phyloP scores from a whole-genome alignment of 1,140 invertebrate genomes.

The Spodoptera litura region DNA sequence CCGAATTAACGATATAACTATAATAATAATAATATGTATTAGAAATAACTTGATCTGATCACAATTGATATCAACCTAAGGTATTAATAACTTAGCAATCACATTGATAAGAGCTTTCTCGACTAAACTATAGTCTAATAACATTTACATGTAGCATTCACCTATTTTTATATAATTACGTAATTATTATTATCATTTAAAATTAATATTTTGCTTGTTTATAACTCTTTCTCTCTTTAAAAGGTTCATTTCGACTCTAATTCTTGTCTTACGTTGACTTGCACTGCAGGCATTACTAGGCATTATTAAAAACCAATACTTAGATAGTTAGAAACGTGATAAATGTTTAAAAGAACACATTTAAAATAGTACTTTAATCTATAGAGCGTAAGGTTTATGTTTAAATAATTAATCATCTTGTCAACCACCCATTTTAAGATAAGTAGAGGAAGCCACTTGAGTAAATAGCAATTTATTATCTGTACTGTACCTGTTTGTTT shows the following conservation, averaged over 20 bases:
- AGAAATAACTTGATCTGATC: constrained; percentile 24
- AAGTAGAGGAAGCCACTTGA: too few species aligned
- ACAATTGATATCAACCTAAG: constrained; percentile 18
- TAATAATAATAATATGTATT: neutral
- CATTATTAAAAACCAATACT: too few species aligned
- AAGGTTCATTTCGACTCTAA: neutral
- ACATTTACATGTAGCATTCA: neutral
- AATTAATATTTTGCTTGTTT: neutral
- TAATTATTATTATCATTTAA: constrained; percentile 17
- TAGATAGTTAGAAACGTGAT: too few species aligned
- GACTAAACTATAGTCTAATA: neutral
- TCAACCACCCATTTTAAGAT: too few species aligned
- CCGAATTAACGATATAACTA: constrained; percentile 23
- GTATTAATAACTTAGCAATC: constrained; percentile 1
- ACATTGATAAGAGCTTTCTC: constrained; percentile 2
- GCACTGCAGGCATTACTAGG: neutral
- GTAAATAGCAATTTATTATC: too few species aligned
- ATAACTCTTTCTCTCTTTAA: neutral
- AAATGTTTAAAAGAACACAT: too few species aligned
- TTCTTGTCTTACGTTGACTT: neutral
- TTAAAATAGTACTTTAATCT: too few species aligned
- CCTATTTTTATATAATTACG: constrained; percentile 34
- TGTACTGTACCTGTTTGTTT: too few species aligned
- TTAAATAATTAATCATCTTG: too few species aligned
- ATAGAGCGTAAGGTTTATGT: too few species aligned